Evolutionary conservation across 1,140 invertebrate species (phyloP), one percentile per base, ranked within the genome.

Genomic region (Stegodyphus dumicola): DNA sequence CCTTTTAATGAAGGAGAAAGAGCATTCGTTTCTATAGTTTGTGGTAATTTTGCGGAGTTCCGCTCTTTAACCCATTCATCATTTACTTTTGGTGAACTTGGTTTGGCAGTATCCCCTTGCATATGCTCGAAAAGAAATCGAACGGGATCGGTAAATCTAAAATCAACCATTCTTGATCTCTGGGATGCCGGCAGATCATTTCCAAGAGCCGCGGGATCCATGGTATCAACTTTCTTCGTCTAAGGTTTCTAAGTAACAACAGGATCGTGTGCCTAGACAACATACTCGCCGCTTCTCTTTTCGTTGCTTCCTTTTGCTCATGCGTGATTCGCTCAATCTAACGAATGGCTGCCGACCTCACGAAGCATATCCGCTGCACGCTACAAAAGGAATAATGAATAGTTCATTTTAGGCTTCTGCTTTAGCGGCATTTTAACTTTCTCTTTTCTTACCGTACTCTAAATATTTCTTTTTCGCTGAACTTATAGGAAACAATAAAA

Each of bases 331-430:
- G 64, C 74, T 53, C 79, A 83, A 83, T 83, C 79, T 83, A 75
- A 83, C 79, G 79, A 83, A 83, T 83, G 79, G 74, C 81, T 53
- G 73, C 11, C 81, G 53, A 6, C 51, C 79, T 83, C 79, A 83
- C 79, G 79, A 83, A 83, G 56, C 70, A 75, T 77, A 85, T 85
- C 81, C 81, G 81, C 64, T 77, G 81, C 81, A 85, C 81, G 81
- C 81, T 56, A 85, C 74, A 85, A 56, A 85, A 69, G 73, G 33
- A 76, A 70, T 76, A 85, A 85, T 85, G 81, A 85, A 85, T 85
- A 85, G 81, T 81, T 81, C 79, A 60, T 60, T 64, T 65, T 64
- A 64, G 54, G 13, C 33, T 17, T 54, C 75, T 64, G n/a, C 56
- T 64, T 65, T 64, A 15, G 9, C 60, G 52, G 53, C 17, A 67